Evolutionary conservation across 2,797 vertebrate genomes (phyloP), one percentile per base, ranked within the genome.

Genomic region (Gadopsis marmoratus): DNA sequence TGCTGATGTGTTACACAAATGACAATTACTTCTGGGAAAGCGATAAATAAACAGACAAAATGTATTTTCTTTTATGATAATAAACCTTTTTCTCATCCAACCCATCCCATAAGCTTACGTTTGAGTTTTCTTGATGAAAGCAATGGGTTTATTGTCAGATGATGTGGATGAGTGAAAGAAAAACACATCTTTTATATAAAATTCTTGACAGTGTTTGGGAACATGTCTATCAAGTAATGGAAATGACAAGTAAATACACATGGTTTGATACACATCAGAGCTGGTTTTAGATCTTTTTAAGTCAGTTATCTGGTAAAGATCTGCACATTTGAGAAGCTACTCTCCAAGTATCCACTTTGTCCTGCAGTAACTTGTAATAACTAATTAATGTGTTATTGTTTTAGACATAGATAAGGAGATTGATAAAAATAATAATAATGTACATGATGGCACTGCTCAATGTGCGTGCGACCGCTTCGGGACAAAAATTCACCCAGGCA

Each of bases 401-500:
- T 50, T 29, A 31, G 21, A 59, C 48, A 39, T 41, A n/a, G 31
- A 50, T 5, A 19, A 26, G 19, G 2, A 2, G 17, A 31, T 16
- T 41, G 21, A 74, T 14, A 31, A 26, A 19, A 41, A 53, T n/a
- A 35, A 59, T 8, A 47, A 12, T 23, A 60, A 3, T 12, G 16
- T 16, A 70, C 51, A 62, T 12, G 51, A 64, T 56, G 61, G 54
- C 47, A 53, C 61, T 45, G 69, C 47, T 43, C 54, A 41, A 21
- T 37, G 67, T 21, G 48, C 55, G 45, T 50, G 67, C 26, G 0
- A 83, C 74, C 80, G 77, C 78, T 89, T 55, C 78, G 79, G 78
- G 85, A 79, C 71, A 76, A 73, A 85, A 89, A 75, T 33, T 74
- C 86, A 89, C 71, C 89, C 82, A 91, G 81, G 81, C 58, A 53